These are phyloP conservation scores for Cladorhizidae sp. DNA, from an alignment of 37 sponge, comb jelly and placozoan species.

Conservation along the genomic window DNA sequence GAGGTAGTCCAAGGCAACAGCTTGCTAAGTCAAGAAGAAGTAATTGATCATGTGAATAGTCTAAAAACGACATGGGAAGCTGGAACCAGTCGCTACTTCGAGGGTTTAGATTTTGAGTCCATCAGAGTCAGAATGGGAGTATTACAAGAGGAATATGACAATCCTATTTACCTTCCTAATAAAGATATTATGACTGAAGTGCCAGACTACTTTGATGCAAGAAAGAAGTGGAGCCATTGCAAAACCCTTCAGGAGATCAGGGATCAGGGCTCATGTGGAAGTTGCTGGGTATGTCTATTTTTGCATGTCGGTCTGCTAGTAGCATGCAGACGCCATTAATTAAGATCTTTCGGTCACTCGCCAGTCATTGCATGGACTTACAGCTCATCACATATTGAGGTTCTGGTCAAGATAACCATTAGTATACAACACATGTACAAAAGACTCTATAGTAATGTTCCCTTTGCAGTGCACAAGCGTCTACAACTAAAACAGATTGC, in stretches of 20 bases:
- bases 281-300: constrained; percentile 95
- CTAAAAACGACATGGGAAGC: constrained; percentile 76
- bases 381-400: too few relatives aligned
- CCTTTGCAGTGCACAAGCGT: too few relatives aligned
- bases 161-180: constrained; percentile 44
- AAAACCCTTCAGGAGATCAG: constrained; percentile 76
- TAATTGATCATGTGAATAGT: constrained; percentile 1
- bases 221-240: constrained; percentile 89
- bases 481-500: too few relatives aligned
- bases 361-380: too few relatives aligned
- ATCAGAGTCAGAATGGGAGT: constrained; percentile 50
- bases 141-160: not conserved
- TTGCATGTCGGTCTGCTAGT: not conserved
- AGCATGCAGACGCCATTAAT: too few relatives aligned
- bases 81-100: constrained; percentile 27
- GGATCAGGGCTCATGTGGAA: constrained; percentile 95
- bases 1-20: not conserved
- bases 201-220: constrained; percentile 91
- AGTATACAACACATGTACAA: not conserved
- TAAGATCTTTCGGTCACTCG: too few relatives aligned
- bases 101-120: constrained; percentile 45
- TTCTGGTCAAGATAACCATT: too few relatives aligned
- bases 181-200: constrained; percentile 43
- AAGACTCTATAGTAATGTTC: not conserved
- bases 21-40: not conserved